Base-by-base conservation (phyloP, 37 sponge, comb jelly and placozoan species). In the Hormiphora californensis region DNA sequence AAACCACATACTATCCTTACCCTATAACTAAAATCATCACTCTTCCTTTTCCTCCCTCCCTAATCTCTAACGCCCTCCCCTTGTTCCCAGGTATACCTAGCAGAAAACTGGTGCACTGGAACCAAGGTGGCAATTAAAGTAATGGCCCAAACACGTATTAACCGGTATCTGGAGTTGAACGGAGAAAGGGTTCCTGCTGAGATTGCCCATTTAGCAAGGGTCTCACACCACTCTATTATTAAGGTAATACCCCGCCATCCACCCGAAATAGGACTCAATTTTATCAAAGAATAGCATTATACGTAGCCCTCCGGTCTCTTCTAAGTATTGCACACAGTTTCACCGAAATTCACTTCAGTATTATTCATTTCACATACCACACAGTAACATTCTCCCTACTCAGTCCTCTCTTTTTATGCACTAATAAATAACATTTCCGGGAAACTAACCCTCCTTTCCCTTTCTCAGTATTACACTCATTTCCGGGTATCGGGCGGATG, bases 161-260 rank as follows among this genome's bases (percentile, higher is more conserved):
- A 35, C 67, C 32, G 67, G 28, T 65, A 65, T 33, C 17, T 65
- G 17, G 67, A 65, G 37, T 19, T 65, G 28, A 28, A 65, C 37
- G 67, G 67, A 7, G 31, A 65, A 28, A 30, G 67, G 28, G 67
- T 65, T 1, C 67, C 67, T 1, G 67, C 67, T 2, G 67, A 65
- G 67, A 65, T 65, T 7, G 67, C 67, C 28, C 67, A 36, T 11
- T 36, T 65, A 11, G 67, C 67, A 1, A 65, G 35, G 38, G 8
- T 65, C 9, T 65, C 67, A 30, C 67, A 65, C 67, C 32, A 19
- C 67, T 65, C 67, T 33, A 65, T 65, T 33, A 65, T 65, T 33
- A 35, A 65, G 67, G 67, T 65, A 65, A 25, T 12, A n/a, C n/a
- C n/a, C n/a, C n/a, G n/a, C n/a, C n/a, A n/a, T n/a, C n/a, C n/a